These are phyloP conservation scores for Stichopus chloronotus DNA, from an alignment of 35 echinoderm and acorn worm genomes.

Conservation along the genomic window DNA sequence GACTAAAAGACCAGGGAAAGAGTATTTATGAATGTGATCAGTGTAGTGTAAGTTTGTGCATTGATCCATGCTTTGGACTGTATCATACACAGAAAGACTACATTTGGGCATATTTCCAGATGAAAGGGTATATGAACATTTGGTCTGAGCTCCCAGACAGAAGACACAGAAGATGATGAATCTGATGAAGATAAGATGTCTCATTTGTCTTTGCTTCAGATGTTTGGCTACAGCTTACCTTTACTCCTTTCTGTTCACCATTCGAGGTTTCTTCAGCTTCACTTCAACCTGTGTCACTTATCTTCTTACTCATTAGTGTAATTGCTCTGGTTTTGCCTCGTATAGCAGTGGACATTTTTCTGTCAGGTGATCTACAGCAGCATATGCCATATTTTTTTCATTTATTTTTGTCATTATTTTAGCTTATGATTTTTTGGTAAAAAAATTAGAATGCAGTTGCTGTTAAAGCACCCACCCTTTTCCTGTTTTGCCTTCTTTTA, in stretches of 20 bases:
- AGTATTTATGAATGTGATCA: conserved; percentile 18
- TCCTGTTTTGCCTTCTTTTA: no score
- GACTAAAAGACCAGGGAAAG: conserved; percentile 10
- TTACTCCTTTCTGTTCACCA: not conserved
- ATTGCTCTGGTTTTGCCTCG: no score
- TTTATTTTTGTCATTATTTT: no score
- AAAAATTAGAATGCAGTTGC: no score
- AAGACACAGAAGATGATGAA: conserved; percentile 13
- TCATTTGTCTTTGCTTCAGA: not conserved
- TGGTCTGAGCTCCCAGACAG: not conserved
- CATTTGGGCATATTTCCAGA: not conserved
- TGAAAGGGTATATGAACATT: not conserved
- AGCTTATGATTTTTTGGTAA: no score
- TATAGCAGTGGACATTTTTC: no score
- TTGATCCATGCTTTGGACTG: conserved; percentile 33
- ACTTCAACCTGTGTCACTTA: not conserved
- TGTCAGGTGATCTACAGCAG: no score
- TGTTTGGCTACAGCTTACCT: not conserved
- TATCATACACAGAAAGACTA: conserved; percentile 16
- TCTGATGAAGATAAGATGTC: not conserved
- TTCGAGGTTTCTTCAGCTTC: not conserved
- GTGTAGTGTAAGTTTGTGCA: not conserved
- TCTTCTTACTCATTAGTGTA: not conserved
- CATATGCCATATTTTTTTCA: no score
- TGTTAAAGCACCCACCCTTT: no score